A percentile compares a stretch with the other conserved stretches of the same genome.
These are phyloP conservation scores for Calephelis perditalis DNA, from an alignment of 2,888 invertebrate genomes.

Conservation along the genomic window DNA sequence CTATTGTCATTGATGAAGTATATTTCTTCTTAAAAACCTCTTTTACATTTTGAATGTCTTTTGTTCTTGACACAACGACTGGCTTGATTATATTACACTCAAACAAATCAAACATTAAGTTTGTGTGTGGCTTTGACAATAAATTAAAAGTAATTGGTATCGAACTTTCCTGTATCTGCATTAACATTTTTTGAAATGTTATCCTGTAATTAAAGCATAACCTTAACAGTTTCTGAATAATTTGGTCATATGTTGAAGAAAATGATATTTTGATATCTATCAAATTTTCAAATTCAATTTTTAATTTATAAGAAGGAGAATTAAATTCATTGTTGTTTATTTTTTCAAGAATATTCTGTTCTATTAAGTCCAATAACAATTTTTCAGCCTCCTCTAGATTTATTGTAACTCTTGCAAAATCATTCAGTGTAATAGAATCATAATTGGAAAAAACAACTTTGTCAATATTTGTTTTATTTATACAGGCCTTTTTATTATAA, in stretches of 20 bases:
- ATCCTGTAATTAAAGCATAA: slow-evolving; percentile 16
- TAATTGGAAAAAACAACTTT: not conserved
- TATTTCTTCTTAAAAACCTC: slow-evolving; percentile 7
- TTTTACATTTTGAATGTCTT: not conserved
- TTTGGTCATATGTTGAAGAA: slow-evolving; percentile 10
- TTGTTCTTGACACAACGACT: not conserved
- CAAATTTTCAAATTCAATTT: slow-evolving; percentile 10
- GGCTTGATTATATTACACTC: slow-evolving; percentile 9
- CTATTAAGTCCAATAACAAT: slow-evolving; percentile 12
- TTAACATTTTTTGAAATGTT: slow-evolving; percentile 13
- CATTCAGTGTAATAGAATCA: slow-evolving; percentile 12
- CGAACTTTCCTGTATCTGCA: slow-evolving; percentile 4
- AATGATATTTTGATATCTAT: slow-evolving; percentile 14
- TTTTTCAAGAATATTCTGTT: slow-evolving; percentile 11
- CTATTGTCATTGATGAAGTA: slow-evolving; percentile 1
- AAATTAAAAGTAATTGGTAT: slow-evolving; percentile 8
- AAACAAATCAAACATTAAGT: slow-evolving; percentile 11
- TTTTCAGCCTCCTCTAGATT: slow-evolving; percentile 2
- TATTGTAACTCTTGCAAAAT: slow-evolving; percentile 17
- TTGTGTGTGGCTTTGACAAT: slow-evolving; percentile 13
- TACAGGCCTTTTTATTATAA: slow-evolving; percentile 15
- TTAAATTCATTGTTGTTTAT: not conserved
- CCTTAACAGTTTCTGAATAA: slow-evolving; percentile 3
- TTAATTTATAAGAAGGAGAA: slow-evolving; percentile 9
- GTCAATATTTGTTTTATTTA: slow-evolving; percentile 12